Conservation (phyloP, 2,888 invertebrate genomes). For the Tenthredo livida region DNA sequence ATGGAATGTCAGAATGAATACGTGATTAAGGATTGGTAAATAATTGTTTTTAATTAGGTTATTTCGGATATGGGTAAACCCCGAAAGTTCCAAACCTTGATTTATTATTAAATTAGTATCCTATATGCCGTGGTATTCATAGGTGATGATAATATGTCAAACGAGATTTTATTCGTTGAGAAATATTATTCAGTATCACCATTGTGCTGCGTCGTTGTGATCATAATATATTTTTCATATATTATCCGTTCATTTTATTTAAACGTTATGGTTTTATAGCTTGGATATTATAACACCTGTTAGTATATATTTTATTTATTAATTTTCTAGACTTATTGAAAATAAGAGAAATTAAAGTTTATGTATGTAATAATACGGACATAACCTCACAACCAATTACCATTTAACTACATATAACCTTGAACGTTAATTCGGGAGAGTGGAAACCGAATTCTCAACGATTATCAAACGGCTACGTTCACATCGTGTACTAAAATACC, state of each 20-base stretch:
- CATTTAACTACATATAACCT: conserved; percentile 13
- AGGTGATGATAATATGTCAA: conserved; percentile 36
- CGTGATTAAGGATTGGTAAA: background rate
- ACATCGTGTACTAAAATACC: background rate
- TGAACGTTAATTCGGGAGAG: background rate
- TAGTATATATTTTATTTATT: background rate
- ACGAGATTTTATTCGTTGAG: conserved; percentile 38
- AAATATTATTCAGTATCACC: conserved; percentile 19
- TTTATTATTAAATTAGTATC: conserved; percentile 36
- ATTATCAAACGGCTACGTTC: background rate
- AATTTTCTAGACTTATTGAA: background rate
- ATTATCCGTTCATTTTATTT: background rate
- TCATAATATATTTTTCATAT: conserved; percentile 17
- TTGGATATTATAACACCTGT: background rate
- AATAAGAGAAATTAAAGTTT: conserved; percentile 22
- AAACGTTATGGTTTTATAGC: background rate
- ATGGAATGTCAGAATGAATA: background rate
- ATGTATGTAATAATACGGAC: conserved; percentile 31
- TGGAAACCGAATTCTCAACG: conserved; percentile 2
- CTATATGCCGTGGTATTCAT: conserved; percentile 33
- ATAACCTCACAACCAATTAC: conserved; percentile 31
- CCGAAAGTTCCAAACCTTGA: conserved; percentile 43
- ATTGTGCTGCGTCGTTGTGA: conserved; percentile 17
- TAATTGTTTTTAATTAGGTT: background rate
- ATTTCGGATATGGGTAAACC: background rate